phyloP scores from a whole-genome alignment of 1,140 invertebrate genomes.

The Kradibia gibbosae region DNA sequence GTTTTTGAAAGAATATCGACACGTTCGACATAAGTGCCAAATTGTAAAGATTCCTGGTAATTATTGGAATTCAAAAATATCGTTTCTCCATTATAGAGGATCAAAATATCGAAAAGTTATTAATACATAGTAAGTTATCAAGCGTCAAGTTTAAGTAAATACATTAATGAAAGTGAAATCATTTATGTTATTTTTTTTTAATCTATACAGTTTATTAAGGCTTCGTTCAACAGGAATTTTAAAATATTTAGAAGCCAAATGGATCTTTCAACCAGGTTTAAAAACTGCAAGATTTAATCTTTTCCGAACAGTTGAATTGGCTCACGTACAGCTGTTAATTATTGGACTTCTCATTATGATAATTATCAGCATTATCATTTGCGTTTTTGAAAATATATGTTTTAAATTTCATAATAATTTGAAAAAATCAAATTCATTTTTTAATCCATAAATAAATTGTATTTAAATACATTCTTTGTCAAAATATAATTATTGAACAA shows the following conservation, averaged over 20 bases:
- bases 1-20: constrained; percentile 55
- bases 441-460: background rate
- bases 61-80: constrained; percentile 52
- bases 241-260: constrained; percentile 58
- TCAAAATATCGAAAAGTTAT: constrained; percentile 53
- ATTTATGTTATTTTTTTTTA: background rate
- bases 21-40: constrained; percentile 50
- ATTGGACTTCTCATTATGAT: constrained; percentile 48
- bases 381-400: constrained; percentile 59
- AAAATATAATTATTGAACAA: background rate
- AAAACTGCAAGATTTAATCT: constrained; percentile 25
- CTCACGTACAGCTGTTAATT: constrained; percentile 52
- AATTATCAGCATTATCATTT: constrained; percentile 55
- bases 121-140: constrained; percentile 53
- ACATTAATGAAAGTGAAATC: background rate
- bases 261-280: constrained; percentile 51
- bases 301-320: constrained; percentile 56
- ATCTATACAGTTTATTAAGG: constrained; percentile 54
- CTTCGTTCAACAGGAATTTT: constrained; percentile 56
- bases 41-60: constrained; percentile 52
- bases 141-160: background rate
- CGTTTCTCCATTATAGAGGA: constrained; percentile 54
- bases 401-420: constrained; percentile 34
- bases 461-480: background rate
- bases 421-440: background rate